phyloP scores from a whole-genome alignment of 2,113 vertebrate genomes.

The Anguilla japonica region DNA sequence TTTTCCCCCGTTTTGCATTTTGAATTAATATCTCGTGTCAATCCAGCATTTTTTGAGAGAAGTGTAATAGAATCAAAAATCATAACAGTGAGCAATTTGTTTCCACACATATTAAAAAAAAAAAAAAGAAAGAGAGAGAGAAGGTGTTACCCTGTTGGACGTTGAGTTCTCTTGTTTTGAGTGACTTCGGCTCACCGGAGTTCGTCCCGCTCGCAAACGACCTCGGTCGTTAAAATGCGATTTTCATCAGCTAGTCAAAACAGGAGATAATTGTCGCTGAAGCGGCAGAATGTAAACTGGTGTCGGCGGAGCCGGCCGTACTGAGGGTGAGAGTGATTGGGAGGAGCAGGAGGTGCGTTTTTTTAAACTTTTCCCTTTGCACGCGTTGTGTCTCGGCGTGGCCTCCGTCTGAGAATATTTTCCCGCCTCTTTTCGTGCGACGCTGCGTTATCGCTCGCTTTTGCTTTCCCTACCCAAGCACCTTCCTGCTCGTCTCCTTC shows the following conservation, averaged over 20 bases:
- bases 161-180: slow-evolving; percentile 26
- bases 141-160: background rate
- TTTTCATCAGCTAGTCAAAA: slow-evolving; percentile 63
- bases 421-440: slow-evolving; percentile 49
- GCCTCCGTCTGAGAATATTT: slow-evolving; percentile 36
- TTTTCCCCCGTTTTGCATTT: slow-evolving; percentile 38
- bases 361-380: slow-evolving; percentile 53
- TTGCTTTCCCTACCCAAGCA: slow-evolving; percentile 33
- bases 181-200: slow-evolving; percentile 37
- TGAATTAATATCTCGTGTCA: slow-evolving; percentile 1
- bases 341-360: slow-evolving; percentile 46
- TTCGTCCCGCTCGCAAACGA: slow-evolving; percentile 51
- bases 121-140: background rate
- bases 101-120: slow-evolving; percentile 30
- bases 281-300: slow-evolving; percentile 47
- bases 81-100: slow-evolving; percentile 29
- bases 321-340: slow-evolving; percentile 42
- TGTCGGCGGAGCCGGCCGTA: slow-evolving; percentile 48
- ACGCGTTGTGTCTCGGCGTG: slow-evolving; percentile 48
- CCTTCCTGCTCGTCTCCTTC: slow-evolving; percentile 45
- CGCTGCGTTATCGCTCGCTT: slow-evolving; percentile 47
- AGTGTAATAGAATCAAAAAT: background rate
- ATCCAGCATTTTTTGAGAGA: slow-evolving; percentile 4
- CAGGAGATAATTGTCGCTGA: slow-evolving; percentile 48
- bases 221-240: slow-evolving; percentile 49